phyloP scores from a whole-genome alignment of 2,113 vertebrate species.

The Psittacus erithacus region DNA sequence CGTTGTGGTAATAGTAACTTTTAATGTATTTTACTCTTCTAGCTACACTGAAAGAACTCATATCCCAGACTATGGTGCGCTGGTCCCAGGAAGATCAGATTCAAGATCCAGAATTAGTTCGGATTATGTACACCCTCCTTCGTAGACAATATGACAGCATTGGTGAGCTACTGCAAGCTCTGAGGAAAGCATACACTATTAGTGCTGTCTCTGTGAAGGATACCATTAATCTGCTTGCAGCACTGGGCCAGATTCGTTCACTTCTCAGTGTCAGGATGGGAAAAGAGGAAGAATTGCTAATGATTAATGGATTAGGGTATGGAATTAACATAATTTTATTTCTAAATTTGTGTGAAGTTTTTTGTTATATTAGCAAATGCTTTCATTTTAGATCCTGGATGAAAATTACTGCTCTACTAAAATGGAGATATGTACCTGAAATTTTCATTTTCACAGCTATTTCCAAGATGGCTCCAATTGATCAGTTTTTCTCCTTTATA shows the following conservation, averaged over 20 bases:
- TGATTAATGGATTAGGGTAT: conserved; percentile 96
- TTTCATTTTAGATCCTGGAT: neutral
- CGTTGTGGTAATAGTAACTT: neutral
- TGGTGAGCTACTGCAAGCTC: conserved; percentile 91
- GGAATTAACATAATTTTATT: conserved; percentile 23
- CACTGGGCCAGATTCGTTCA: conserved; percentile 95
- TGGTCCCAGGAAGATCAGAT: conserved; percentile 97
- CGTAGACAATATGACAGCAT: conserved; percentile 96
- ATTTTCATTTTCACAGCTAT: neutral
- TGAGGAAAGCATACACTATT: conserved; percentile 95
- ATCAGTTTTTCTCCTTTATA: neutral
- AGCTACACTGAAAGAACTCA: conserved; percentile 95
- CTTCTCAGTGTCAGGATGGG: conserved; percentile 97
- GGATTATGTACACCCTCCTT: conserved; percentile 95
- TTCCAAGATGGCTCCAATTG: neutral
- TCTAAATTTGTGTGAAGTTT: neutral
- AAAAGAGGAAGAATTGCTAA: conserved; percentile 95
- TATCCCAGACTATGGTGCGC: conserved; percentile 96
- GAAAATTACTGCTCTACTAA: neutral
- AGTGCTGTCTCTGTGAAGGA: conserved; percentile 91
- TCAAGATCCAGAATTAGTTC: conserved; percentile 92
- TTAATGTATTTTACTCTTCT: neutral
- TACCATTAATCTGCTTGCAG: conserved; percentile 91
- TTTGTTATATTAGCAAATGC: neutral
- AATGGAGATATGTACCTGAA: neutral